These are phyloP conservation scores for Elysia chlorotica DNA, from an alignment of 1,140 invertebrate species.

Conservation along the genomic window DNA sequence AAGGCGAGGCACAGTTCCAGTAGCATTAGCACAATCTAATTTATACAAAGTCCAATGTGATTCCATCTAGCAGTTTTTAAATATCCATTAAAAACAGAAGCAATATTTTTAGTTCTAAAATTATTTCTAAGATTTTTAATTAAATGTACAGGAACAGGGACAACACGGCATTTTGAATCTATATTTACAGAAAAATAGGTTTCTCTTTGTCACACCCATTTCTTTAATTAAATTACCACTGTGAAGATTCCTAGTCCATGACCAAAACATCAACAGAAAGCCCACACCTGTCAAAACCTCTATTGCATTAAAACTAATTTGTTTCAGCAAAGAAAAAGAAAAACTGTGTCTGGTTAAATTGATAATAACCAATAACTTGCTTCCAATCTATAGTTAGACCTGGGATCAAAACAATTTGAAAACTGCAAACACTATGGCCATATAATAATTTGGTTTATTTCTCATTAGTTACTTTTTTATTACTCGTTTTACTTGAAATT, in stretches of 20 bases:
- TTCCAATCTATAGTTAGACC: too few relatives aligned
- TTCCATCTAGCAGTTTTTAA: not conserved
- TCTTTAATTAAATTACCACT: not conserved
- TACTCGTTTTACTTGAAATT: too few relatives aligned
- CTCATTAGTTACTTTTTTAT: too few relatives aligned
- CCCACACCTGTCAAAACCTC: not conserved
- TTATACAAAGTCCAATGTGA: too few relatives aligned
- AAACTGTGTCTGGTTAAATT: not conserved
- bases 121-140: conserved; percentile 2
- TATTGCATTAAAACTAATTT: not conserved
- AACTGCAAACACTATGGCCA: too few relatives aligned
- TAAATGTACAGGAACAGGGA: not conserved
- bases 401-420: too few relatives aligned
- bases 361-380: not conserved
- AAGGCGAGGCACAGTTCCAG: not conserved
- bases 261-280: not conserved
- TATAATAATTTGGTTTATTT: too few relatives aligned
- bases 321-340: not conserved
- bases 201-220: not conserved
- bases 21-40: too few relatives aligned
- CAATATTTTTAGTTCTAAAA: not conserved
- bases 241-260: not conserved
- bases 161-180: not conserved
- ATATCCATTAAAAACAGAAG: not conserved
- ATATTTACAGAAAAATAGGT: not conserved